These are phyloP conservation scores for Pristiophorus japonicus DNA, from an alignment of 2,113 vertebrate genomes.

Conservation along the genomic window DNA sequence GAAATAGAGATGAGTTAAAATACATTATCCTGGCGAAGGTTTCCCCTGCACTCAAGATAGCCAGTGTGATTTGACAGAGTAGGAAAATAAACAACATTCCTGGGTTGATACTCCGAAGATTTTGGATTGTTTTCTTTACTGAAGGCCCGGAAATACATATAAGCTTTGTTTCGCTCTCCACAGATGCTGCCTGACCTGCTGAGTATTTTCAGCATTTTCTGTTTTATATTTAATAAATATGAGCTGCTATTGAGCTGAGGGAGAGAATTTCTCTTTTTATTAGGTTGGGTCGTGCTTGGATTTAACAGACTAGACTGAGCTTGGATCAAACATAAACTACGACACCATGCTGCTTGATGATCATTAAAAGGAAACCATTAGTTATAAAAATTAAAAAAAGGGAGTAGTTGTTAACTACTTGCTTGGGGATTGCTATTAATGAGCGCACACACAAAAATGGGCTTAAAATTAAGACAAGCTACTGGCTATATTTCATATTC, in stretches of 20 bases:
- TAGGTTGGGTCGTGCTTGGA: background rate
- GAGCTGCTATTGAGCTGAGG: background rate
- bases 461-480: background rate
- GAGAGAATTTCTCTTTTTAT: background rate
- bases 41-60: background rate
- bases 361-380: background rate
- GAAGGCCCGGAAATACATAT: background rate
- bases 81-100: background rate
- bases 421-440: conserved; percentile 23
- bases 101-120: background rate
- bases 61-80: background rate
- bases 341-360: background rate
- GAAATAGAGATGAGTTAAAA: background rate
- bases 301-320: background rate
- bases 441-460: background rate
- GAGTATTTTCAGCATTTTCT: no score
- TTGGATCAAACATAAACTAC: background rate
- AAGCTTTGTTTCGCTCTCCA: background rate
- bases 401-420: conserved; percentile 25
- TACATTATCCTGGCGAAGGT: background rate
- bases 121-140: background rate
- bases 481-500: conserved; percentile 30
- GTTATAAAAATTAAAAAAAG: conserved; percentile 11
- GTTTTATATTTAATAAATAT: background rate
- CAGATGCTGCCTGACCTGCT: no score